Evolutionary conservation across 2,888 invertebrate genomes (phyloP).

Genomic region (Agrenia bidenticulata): DNA sequence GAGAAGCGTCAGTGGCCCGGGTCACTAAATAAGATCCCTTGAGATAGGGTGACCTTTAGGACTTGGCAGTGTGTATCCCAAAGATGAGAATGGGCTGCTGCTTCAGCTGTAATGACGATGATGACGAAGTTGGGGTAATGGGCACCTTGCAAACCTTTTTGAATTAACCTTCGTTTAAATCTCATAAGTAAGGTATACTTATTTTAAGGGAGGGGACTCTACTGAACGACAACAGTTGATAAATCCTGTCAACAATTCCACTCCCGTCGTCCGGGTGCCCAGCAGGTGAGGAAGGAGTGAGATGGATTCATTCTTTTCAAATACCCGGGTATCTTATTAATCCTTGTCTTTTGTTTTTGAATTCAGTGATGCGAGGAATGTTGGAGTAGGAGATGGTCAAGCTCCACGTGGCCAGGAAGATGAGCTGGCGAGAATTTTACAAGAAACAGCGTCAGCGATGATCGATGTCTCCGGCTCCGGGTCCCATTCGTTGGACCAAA

Average conservation of each 20-base stretch:
- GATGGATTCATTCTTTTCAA: not conserved
- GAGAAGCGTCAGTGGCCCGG: too few species aligned
- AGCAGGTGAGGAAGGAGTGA: slow-evolving; percentile 41
- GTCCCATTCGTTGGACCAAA: slow-evolving; percentile 51
- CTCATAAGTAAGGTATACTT: not conserved
- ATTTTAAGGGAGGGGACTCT: slow-evolving; percentile 41
- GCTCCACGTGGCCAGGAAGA: slow-evolving; percentile 50
- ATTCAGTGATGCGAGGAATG: slow-evolving; percentile 29
- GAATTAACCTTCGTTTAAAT: too few species aligned
- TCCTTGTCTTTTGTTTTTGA: too few species aligned
- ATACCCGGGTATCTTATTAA: too few species aligned
- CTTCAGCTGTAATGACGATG: slow-evolving; percentile 52
- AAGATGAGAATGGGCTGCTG: slow-evolving; percentile 52
- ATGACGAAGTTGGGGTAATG: slow-evolving; percentile 45
- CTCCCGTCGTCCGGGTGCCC: slow-evolving; percentile 48
- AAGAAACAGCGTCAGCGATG: slow-evolving; percentile 53
- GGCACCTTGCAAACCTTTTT: not conserved
- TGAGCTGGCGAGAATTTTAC: slow-evolving; percentile 51
- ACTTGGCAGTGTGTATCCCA: not conserved
- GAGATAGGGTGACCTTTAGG: too few species aligned
- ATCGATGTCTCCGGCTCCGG: slow-evolving; percentile 52
- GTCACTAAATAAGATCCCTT: too few species aligned
- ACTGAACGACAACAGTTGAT: slow-evolving; percentile 44
- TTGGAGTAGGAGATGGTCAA: slow-evolving; percentile 28
- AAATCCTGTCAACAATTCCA: slow-evolving; percentile 47